Evolutionary conservation across 53 echinoderm and acorn worm genomes (phyloP), one percentile per base, ranked within the genome.

Genomic region (Astropecten irregularis): DNA sequence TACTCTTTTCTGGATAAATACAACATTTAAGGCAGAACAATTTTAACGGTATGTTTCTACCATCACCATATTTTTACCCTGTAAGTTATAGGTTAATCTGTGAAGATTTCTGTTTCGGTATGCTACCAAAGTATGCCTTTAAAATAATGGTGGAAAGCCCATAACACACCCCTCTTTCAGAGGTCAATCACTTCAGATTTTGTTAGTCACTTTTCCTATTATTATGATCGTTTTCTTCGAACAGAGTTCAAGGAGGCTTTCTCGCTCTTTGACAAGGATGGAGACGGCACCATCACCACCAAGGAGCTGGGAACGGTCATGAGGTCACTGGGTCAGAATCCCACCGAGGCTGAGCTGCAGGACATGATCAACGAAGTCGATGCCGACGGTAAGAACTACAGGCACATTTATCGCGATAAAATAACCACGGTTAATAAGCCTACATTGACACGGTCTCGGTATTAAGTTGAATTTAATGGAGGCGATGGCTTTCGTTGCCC

Each of bases 231-330:
- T n/a, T n/a, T n/a, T n/a, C n/a, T n/a, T n/a, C n/a, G n/a, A n/a
- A 1, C 77, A 97, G 97, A 97, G 73, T 97, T 97, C 85, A 97
- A 97, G 90, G 97, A 97, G 94, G 97, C 97, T 26, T 97, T 97
- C 88, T 93, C 92, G 77, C 89, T 97, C 31, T 97, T 97, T 57
- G 97, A 97, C 79, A 97, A 97, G 74, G 97, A 97, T 82, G 97
- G 97, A 4, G 94, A 97, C 29, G 97, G 97, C 69, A 92, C 97
- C 61, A 97, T 97, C 85, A 97, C 97, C 23, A 92, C 95, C 20
- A 95, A 95, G 65, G 95, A 95, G 81, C 62, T 95, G 84, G 95
- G 95, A 32, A 90, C 92, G 35, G 95, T 95, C 48, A 92, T 95
- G 95, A 90, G 92, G 66, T 92, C 92, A 20, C 68, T 95, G 22